Conservation (phyloP, 2,888 invertebrate genomes). For the Loripinus fragilis region DNA sequence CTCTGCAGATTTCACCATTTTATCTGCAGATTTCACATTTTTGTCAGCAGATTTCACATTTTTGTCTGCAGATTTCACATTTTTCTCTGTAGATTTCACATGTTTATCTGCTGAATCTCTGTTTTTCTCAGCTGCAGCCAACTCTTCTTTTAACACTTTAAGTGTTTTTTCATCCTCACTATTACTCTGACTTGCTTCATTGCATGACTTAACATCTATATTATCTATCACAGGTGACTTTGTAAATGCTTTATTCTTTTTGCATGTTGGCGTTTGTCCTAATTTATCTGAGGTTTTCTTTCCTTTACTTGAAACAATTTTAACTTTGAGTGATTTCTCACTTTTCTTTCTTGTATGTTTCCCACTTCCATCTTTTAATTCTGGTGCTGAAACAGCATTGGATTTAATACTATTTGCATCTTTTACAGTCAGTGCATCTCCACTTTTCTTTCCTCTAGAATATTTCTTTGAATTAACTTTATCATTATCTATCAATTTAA, state of each 20-base stretch:
- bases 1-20: too few relatives aligned
- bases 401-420: neutral
- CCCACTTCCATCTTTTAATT: neutral
- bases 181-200: neutral
- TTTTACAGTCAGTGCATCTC: neutral
- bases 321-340: neutral
- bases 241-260: neutral
- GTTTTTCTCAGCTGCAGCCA: neutral
- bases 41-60: too few relatives aligned
- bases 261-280: neutral
- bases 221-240: neutral
- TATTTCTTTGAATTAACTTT: constrained; percentile 13
- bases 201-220: neutral
- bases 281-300: neutral
- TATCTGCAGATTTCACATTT: too few relatives aligned
- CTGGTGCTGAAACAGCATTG: neutral
- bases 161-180: neutral
- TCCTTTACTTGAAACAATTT: constrained; percentile 10
- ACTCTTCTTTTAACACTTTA: neutral
- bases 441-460: neutral
- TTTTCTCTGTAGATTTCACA: neutral
- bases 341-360: neutral
- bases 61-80: neutral
- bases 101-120: too few relatives aligned
- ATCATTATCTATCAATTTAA: neutral